Base-by-base conservation (phyloP, 2,888 invertebrate genomes). In the Netelia virgata region DNA sequence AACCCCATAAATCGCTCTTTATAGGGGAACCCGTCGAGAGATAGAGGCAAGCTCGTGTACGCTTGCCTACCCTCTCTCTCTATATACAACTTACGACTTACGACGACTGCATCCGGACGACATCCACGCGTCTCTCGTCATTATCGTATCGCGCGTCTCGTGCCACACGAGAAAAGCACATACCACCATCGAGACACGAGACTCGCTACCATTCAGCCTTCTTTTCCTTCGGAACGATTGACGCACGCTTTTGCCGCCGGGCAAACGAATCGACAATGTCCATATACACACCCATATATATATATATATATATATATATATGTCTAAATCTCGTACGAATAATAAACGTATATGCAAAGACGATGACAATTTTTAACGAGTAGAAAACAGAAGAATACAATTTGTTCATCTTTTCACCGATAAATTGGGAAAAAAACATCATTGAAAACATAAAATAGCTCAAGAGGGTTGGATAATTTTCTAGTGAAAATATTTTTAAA, bases 121-220 rank as follows among this genome's bases (percentile, higher is more conserved):
- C 80, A 76, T 80, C 75, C 83, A 80, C 83, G 79, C 83, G 83
- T 79, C 74, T 83, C 74, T 83, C 75, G 83, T 83, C 83, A 83
- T 83, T 80, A 83, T 83, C 79, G 83, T 83, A 83, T 83, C 83
- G 79, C 68, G 18, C 55, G 41, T 18, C 83, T 63, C 59, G 75
- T 79, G 83, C 79, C 43, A 57, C 43, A 57, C 41, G 64, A 57
- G 69, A 47, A 36, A 77, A 28, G 43, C 47, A 36, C 53, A 43
- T 28, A 43, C 28, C 55, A 41, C 14, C 43, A 36, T 66, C 20
- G 55, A 14, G 36, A 36, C 36, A 36, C 63, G 36, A 11, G 28
- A 47, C 63, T 43, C 18, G 55, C 74, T 55, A 73, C 68, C 53
- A 75, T 79, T 66, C 64, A 79, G 28, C 75, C 59, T 47, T 69